These are phyloP conservation scores for Agrochola lychnidis DNA, from an alignment of 2,888 invertebrate species.

Conservation along the genomic window DNA sequence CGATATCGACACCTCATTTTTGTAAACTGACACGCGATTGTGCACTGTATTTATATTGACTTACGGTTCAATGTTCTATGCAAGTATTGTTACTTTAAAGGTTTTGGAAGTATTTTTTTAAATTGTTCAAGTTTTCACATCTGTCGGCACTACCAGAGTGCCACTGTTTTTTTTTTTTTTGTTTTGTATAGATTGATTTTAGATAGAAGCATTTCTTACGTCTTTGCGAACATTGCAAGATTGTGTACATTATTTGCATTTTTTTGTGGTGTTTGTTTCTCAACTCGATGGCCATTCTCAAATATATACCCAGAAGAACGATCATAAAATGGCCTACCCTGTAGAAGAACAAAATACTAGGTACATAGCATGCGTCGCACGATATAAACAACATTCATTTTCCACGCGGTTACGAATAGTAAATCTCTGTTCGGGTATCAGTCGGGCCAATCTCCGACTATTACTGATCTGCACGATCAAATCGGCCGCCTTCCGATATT, in stretches of 20 bases:
- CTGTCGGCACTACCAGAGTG: too few relatives aligned
- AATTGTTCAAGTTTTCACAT: too few relatives aligned
- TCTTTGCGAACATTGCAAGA: neutral
- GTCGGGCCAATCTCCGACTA: constrained; percentile 48
- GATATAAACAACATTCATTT: constrained; percentile 21
- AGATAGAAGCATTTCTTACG: neutral
- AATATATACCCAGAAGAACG: neutral
- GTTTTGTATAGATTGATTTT: neutral
- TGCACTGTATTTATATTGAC: too few relatives aligned
- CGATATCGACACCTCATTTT: too few relatives aligned
- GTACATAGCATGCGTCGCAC: neutral
- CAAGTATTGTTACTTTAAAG: too few relatives aligned
- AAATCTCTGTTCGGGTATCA: constrained; percentile 49
- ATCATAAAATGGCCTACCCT: too few relatives aligned
- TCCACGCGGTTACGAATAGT: constrained; percentile 32
- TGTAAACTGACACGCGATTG: too few relatives aligned
- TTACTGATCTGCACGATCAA: constrained; percentile 43
- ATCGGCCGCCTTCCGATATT: constrained; percentile 26
- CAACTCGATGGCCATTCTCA: neutral
- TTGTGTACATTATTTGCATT: neutral
- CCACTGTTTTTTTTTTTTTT: too few relatives aligned
- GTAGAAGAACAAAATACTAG: too few relatives aligned
- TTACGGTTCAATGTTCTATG: too few relatives aligned
- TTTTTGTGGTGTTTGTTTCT: neutral
- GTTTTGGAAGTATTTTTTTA: too few relatives aligned